Evolutionary conservation across 1,140 invertebrate genomes (phyloP), one percentile per base, ranked within the genome.

Genomic region (Brachionus manjavacas): DNA sequence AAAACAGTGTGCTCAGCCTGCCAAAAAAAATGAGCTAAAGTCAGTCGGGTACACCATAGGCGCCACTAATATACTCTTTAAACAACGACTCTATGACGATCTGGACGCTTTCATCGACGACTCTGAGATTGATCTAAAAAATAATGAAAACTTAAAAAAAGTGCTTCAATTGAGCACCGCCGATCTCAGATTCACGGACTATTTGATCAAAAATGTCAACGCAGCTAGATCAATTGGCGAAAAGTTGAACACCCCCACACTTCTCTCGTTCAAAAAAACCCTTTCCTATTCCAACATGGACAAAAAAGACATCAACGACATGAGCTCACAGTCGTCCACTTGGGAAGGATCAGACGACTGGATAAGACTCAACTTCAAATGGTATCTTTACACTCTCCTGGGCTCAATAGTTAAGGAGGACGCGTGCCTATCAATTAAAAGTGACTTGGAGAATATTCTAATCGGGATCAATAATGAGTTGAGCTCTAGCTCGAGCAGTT

Each of bases 31-130:
- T 55, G 52, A 81, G n/a, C 11, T 55, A 16, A 68, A 60, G 39
- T 20, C 87, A 94, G 98, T 7, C 91, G 94, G 95, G 68, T 99
- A 96, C 90, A 91, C 98, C 46, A 94, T 98, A 85, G 97, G 97
- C 70, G 97, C 97, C 8, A 98, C 96, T 46, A 99, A 99, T 92
- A 93, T 97, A 16, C 90, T 99, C 7, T 99, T 99, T 87, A 96
- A 96, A 89, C 96, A 98, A 87, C 97, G 97, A 7, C 52, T 81
- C 3, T 66, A 79, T 41, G 68, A 74, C 39, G 84, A 74, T 12
- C 35, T 74, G 23, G 52, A 76, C 14, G 86, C 78, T 12, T 86
- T 92, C 89, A 89, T 92, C 9, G 94, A 95, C 87, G 93, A 93
- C 86, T 93, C 93, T 66, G 93, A 94, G 87, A 93, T 99, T 87